phyloP scores from a whole-genome alignment of 2,888 invertebrate species.

The Dryocosmus kuriphilus region DNA sequence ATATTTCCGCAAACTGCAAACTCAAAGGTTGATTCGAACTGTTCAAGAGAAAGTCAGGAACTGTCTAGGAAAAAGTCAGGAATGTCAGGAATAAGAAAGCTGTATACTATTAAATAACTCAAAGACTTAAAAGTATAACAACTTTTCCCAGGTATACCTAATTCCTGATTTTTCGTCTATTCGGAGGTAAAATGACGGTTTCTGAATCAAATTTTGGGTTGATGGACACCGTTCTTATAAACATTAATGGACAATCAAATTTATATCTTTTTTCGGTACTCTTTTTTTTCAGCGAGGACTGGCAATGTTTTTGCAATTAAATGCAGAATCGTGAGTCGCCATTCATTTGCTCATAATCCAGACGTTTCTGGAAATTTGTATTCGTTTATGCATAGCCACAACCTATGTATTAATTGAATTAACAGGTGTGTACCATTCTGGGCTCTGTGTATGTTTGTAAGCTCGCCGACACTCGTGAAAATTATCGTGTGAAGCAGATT shows the following conservation, averaged over 20 bases:
- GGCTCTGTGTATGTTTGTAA: neutral
- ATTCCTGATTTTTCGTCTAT: neutral
- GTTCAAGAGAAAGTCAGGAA: no score
- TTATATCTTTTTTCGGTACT: neutral
- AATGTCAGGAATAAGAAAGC: no score
- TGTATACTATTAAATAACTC: no score
- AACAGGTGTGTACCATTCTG: neutral
- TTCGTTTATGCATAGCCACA: neutral
- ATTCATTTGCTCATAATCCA: slow-evolving; percentile 8
- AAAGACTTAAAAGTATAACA: no score
- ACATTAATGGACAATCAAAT: neutral
- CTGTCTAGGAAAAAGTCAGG: no score
- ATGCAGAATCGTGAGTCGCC: neutral
- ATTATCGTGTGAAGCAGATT: slow-evolving; percentile 55
- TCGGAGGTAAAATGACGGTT: neutral
- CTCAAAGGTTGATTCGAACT: slow-evolving; percentile 37
- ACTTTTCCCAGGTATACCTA: no score
- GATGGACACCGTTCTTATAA: neutral
- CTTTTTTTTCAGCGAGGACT: neutral
- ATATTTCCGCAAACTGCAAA: slow-evolving; percentile 32
- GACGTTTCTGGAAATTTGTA: neutral
- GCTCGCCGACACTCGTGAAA: slow-evolving; percentile 32
- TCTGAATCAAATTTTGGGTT: neutral
- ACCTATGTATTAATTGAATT: slow-evolving; percentile 27
- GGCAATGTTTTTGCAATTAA: neutral